Percentiles rank a stretch among this genome's conserved stretches.
Evolutionary conservation across 30 jellyfish, hydroid and myxozoan genomes (phyloP).

Genomic region (Hydra vulgaris): DNA sequence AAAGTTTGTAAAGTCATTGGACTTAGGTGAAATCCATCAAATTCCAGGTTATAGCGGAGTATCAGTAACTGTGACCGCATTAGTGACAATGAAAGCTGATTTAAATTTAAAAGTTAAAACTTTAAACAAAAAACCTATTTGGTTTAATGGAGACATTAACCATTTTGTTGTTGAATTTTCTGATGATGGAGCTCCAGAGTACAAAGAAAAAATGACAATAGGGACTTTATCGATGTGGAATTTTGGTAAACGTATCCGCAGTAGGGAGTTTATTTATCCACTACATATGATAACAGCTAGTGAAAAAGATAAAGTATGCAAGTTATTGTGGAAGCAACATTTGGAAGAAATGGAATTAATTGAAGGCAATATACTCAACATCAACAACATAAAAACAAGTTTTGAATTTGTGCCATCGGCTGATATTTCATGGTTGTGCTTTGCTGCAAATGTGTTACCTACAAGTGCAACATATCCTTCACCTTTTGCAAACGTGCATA

Average conservation of each 20-base stretch:
- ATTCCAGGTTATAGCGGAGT: constrained; percentile 17
- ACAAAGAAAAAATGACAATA: constrained; percentile 11
- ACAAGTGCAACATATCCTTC: constrained; percentile 1
- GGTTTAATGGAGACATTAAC: constrained; percentile 12
- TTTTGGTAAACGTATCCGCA: constrained; percentile 9
- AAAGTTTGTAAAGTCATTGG: constrained; percentile 9
- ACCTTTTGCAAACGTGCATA: constrained; percentile 3
- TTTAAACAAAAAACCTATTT: not conserved
- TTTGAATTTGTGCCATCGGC: constrained; percentile 22
- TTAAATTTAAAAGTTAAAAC: constrained; percentile 18
- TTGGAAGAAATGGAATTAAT: no score
- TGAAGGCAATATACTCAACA: constrained; percentile 19
- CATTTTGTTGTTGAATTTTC: constrained; percentile 31
- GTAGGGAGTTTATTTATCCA: no score
- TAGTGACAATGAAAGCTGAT: constrained; percentile 15
- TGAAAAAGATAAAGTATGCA: no score
- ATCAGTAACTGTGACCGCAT: constrained; percentile 23
- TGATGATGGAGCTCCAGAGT: constrained; percentile 34
- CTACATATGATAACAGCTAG: no score
- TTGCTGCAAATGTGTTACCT: constrained; percentile 5
- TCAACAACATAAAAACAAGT: constrained; percentile 1
- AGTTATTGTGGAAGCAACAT: no score
- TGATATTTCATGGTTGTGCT: constrained; percentile 11
- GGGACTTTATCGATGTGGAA: constrained; percentile 29
- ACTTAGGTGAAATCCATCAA: constrained; percentile 5